A percentile compares a stretch with the other conserved stretches of the same genome.
Conservation (phyloP, 2,797 vertebrate species). For the Eupleurogrammus muticus region DNA sequence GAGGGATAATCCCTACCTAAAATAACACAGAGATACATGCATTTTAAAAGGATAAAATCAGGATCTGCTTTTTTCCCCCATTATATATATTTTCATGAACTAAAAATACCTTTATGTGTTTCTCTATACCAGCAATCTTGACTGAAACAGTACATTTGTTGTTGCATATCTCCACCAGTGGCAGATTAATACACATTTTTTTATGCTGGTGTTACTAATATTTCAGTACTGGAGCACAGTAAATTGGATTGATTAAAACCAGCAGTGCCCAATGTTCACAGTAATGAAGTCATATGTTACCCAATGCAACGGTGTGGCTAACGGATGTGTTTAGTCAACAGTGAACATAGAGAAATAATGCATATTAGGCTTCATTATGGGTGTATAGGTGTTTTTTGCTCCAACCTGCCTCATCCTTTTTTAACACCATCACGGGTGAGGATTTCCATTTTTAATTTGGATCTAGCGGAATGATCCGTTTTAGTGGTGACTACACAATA, state of each 20-base stretch:
- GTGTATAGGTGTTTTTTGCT: not conserved
- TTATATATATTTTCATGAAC: not conserved
- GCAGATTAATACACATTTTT: not conserved
- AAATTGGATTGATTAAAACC: conserved; percentile 12
- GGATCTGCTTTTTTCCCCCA: not conserved
- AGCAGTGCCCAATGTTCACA: not conserved
- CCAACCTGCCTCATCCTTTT: not conserved
- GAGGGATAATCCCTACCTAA: not conserved
- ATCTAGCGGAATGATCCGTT: conserved; percentile 9
- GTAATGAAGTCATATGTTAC: conserved; percentile 22
- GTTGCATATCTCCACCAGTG: not conserved
- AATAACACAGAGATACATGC: not conserved
- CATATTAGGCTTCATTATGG: not conserved
- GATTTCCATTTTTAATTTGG: conserved; percentile 18
- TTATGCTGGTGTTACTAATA: not conserved
- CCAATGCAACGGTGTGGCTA: conserved; percentile 4
- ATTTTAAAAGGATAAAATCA: not conserved
- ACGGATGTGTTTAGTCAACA: conserved; percentile 19
- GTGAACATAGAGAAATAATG: not conserved
- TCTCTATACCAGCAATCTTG: not conserved
- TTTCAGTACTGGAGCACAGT: not conserved
- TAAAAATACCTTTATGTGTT: no score
- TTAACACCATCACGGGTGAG: not conserved
- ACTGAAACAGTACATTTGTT: not conserved
- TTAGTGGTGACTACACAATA: not conserved